Percentiles rank a stretch among this genome's conserved stretches.
Conservation (phyloP, 2,797 vertebrate species). For the Sphenopsis melanotis region DNA sequence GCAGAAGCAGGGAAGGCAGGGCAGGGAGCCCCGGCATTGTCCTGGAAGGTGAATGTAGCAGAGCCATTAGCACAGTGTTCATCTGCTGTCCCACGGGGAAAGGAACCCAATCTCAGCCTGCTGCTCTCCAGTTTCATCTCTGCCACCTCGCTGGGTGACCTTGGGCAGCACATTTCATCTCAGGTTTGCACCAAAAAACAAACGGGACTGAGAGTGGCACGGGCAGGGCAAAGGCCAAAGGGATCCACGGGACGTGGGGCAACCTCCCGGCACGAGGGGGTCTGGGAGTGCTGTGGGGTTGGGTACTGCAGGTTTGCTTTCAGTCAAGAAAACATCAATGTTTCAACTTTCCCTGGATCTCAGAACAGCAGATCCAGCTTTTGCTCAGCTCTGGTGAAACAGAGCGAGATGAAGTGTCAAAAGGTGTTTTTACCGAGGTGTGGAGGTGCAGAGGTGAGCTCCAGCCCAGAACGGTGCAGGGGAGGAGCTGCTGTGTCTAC, state of each 20-base stretch:
- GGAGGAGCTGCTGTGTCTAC: neutral
- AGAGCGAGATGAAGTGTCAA: neutral
- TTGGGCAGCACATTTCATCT: neutral
- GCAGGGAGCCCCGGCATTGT: neutral
- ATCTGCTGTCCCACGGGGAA: neutral
- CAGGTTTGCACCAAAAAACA: neutral
- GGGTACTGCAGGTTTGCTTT: neutral
- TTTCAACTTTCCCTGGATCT: neutral
- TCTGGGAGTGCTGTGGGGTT: accelerated
- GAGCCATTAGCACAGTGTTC: conserved; percentile 27
- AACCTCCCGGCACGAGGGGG: neutral
- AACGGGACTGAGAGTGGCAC: neutral
- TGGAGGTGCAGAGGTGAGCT: neutral
- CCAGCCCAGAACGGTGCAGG: neutral
- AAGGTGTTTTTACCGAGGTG: neutral
- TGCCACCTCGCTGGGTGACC: neutral
- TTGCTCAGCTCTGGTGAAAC: neutral
- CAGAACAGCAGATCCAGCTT: neutral
- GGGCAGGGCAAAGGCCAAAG: neutral
- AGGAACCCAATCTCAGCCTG: conserved; percentile 8
- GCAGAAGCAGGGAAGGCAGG: neutral
- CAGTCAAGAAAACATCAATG: neutral
- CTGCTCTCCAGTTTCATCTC: conserved; percentile 13
- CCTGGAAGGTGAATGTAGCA: neutral
- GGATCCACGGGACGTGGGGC: accelerated